Percentiles rank a stretch among this genome's conserved stretches.
phyloP scores from a whole-genome alignment of 2,797 vertebrate genomes.

The Lemur catta region DNA sequence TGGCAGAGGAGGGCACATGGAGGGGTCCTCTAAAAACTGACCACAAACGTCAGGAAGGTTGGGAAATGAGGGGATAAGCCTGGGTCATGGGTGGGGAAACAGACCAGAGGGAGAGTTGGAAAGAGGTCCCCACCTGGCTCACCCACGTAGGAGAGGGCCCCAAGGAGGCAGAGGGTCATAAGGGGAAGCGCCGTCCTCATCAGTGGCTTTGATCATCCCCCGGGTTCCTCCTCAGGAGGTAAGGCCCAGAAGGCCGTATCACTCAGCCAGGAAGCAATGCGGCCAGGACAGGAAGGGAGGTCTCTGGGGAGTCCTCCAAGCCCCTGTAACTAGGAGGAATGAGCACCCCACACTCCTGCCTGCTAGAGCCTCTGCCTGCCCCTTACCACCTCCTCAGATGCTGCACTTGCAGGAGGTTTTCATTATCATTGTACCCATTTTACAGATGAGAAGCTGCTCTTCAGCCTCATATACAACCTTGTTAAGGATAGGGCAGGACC shows the following conservation, averaged over 20 bases:
- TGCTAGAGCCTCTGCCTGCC: neutral
- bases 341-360: neutral
- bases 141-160: neutral
- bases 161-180: neutral
- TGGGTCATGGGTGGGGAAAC: neutral
- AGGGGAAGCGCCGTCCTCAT: neutral
- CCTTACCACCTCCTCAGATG: neutral
- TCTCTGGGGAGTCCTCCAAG: neutral
- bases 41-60: neutral
- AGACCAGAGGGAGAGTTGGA: neutral
- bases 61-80: neutral
- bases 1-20: neutral
- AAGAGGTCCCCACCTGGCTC: neutral
- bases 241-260: neutral
- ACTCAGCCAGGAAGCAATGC: neutral
- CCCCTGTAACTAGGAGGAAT: neutral
- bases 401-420: neutral
- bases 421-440: neutral
- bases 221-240: neutral
- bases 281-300: neutral
- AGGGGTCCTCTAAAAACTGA: neutral
- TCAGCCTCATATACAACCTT: neutral
- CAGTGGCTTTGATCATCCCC: neutral
- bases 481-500: neutral
- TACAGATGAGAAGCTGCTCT: neutral